These are phyloP conservation scores for Pogonognathellus flavescens DNA, from an alignment of 1,140 invertebrate genomes.

Conservation along the genomic window DNA sequence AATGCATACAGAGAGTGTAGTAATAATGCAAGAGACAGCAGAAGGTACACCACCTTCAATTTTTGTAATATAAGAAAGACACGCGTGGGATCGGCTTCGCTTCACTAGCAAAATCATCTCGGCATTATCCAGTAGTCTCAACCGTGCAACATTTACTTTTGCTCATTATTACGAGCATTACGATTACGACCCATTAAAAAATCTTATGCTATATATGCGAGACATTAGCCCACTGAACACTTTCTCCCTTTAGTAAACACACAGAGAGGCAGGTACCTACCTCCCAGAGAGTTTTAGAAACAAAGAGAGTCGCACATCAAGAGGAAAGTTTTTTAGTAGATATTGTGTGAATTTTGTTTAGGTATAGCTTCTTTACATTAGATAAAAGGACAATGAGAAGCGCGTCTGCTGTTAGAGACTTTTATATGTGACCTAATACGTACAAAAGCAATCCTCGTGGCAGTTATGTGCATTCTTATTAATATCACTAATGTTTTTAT, in stretches of 20 bases:
- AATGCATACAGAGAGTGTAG: too few relatives aligned
- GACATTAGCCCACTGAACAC: slow-evolving; percentile 40
- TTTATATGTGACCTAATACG: too few relatives aligned
- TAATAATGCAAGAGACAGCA: not conserved
- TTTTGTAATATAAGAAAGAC: not conserved
- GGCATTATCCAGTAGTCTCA: slow-evolving; percentile 20
- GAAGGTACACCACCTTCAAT: not conserved
- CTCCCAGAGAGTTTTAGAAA: slow-evolving; percentile 9
- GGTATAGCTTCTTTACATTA: too few relatives aligned
- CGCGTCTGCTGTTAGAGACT: too few relatives aligned
- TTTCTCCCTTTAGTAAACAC: slow-evolving; percentile 25
- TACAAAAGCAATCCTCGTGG: too few relatives aligned
- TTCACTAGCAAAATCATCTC: slow-evolving; percentile 17
- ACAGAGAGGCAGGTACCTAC: not conserved
- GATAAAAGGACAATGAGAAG: too few relatives aligned
- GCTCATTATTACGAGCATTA: slow-evolving; percentile 18
- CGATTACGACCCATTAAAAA: slow-evolving; percentile 29
- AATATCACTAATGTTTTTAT: too few relatives aligned
- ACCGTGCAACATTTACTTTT: slow-evolving; percentile 36
- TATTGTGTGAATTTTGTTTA: too few relatives aligned
- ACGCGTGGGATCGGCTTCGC: not conserved
- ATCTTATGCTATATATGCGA: slow-evolving; percentile 11
- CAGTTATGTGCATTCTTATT: too few relatives aligned
- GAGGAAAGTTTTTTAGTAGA: slow-evolving; percentile 7
- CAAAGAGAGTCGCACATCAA: too few relatives aligned